These are phyloP conservation scores for Hystrix brachyura DNA, from an alignment of 2,113 vertebrate species.

Conservation along the genomic window DNA sequence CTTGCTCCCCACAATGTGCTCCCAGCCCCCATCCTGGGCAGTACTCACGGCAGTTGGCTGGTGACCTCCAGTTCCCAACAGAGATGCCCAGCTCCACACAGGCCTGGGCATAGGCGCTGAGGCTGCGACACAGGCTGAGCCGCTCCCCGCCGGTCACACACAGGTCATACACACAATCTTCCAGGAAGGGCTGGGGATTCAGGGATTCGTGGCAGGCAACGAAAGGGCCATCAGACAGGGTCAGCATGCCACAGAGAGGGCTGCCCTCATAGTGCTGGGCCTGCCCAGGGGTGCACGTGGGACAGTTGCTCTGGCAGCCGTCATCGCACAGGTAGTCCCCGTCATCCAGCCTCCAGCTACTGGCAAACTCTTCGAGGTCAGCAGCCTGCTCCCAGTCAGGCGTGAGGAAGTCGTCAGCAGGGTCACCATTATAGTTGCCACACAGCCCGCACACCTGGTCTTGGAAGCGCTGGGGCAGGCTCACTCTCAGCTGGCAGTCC, in stretches of 20 bases:
- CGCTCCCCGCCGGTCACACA: slow-evolving; percentile 80
- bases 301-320: slow-evolving; percentile 77
- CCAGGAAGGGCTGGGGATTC: slow-evolving; percentile 81
- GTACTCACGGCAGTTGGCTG: slow-evolving; percentile 90
- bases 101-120: slow-evolving; percentile 84
- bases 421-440: slow-evolving; percentile 87
- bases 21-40: neutral
- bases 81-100: slow-evolving; percentile 85
- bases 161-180: slow-evolving; percentile 88
- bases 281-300: slow-evolving; percentile 64
- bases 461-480: slow-evolving; percentile 77
- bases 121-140: slow-evolving; percentile 81
- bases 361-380: slow-evolving; percentile 62
- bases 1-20: neutral
- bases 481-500: slow-evolving; percentile 80
- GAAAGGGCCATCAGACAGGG: slow-evolving; percentile 83
- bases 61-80: slow-evolving; percentile 87
- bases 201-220: slow-evolving; percentile 80
- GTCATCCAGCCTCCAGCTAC: slow-evolving; percentile 81
- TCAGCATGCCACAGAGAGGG: slow-evolving; percentile 75
- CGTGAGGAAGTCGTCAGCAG: slow-evolving; percentile 78
- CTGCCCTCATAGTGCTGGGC: slow-evolving; percentile 45
- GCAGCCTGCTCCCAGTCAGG: neutral
- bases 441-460: slow-evolving; percentile 86
- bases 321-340: slow-evolving; percentile 79